phyloP scores from a whole-genome alignment of 2,797 vertebrate genomes.

The Spea hammondii region DNA sequence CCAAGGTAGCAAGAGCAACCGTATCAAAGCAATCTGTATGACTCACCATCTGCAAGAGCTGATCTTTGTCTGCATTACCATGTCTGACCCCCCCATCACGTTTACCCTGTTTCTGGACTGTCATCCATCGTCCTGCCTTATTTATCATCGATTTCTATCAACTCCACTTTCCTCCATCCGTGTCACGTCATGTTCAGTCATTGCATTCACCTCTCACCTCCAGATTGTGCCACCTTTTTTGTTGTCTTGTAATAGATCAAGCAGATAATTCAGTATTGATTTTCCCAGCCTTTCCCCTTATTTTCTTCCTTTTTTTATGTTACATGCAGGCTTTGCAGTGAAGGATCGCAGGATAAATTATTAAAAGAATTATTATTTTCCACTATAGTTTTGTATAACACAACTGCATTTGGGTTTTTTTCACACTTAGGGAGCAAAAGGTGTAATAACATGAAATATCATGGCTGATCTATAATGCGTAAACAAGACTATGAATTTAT shows the following conservation, averaged over 20 bases:
- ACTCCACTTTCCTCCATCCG: neutral
- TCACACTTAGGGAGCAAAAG: too few species aligned
- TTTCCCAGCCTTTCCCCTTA: too few species aligned
- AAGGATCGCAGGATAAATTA: too few species aligned
- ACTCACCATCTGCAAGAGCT: neutral
- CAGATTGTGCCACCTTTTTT: neutral
- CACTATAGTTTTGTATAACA: too few species aligned
- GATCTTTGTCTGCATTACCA: neutral
- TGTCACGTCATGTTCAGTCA: neutral
- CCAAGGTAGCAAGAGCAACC: constrained; percentile 35
- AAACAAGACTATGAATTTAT: too few species aligned
- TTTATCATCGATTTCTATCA: constrained; percentile 12
- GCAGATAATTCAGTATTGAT: too few species aligned
- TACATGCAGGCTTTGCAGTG: too few species aligned
- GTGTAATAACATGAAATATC: too few species aligned
- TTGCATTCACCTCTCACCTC: neutral
- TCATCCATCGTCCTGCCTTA: neutral
- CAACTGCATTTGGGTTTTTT: too few species aligned
- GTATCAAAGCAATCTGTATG: constrained; percentile 7
- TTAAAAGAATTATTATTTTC: too few species aligned
- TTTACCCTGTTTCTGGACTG: neutral
- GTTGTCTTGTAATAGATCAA: neutral
- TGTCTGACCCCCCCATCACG: neutral
- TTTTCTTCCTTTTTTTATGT: too few species aligned
- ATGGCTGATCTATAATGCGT: too few species aligned